Conservation (phyloP, 2,797 vertebrate species). For the Dipus sagitta region DNA sequence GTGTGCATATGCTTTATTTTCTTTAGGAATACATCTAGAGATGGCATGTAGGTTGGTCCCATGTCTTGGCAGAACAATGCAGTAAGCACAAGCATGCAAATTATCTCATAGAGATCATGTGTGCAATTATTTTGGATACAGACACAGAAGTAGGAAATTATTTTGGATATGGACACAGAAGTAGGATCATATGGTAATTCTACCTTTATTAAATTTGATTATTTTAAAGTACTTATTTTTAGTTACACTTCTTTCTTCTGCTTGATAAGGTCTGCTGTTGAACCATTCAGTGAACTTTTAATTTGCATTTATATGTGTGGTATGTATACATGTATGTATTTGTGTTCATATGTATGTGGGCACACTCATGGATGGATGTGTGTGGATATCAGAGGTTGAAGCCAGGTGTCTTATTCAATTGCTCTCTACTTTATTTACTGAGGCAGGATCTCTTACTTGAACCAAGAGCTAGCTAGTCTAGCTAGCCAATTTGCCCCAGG, state of each 20-base stretch:
- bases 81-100: background rate
- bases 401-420: no score
- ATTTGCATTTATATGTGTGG: no score
- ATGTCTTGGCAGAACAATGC: background rate
- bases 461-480: no score
- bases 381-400: no score
- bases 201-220: background rate
- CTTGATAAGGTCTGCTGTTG: background rate
- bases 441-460: no score
- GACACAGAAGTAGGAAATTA: background rate
- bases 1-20: background rate
- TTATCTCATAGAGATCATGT: background rate
- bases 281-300: background rate
- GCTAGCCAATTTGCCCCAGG: no score
- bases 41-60: background rate
- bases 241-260: background rate
- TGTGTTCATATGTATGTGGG: no score
- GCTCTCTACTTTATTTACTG: no score
- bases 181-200: background rate
- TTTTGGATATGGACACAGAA: no score
- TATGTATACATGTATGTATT: no score
- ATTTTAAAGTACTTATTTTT: background rate
- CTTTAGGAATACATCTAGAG: background rate
- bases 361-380: no score
- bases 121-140: background rate